Evolutionary conservation across 1,140 invertebrate species (phyloP).

Genomic region (Drosophila equinoxialis): DNA sequence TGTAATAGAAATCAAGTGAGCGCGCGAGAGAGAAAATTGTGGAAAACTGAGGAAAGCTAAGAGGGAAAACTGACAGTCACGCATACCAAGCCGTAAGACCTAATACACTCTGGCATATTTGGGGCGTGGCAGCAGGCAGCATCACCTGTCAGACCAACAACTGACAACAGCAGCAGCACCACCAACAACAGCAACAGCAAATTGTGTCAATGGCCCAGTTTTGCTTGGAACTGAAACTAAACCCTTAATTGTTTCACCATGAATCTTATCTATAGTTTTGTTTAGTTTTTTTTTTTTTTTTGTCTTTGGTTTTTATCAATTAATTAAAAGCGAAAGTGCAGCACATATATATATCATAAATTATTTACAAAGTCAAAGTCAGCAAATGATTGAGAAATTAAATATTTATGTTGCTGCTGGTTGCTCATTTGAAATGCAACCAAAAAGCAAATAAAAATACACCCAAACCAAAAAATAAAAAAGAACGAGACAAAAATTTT

Average conservation of each 20-base stretch:
- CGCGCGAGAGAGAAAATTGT: conserved; percentile 35
- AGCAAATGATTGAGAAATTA: conserved; percentile 49
- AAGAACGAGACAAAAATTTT: conserved; percentile 54
- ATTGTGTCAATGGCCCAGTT: conserved; percentile 14
- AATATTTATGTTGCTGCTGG: conserved; percentile 56
- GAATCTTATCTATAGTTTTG: conserved; percentile 60
- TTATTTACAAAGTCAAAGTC: conserved; percentile 12
- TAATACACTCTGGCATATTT: conserved; percentile 58
- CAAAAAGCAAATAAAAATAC: conserved; percentile 20
- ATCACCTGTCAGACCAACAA: conserved; percentile 24
- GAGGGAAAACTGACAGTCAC: conserved; percentile 37
- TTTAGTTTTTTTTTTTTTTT: conserved; percentile 27
- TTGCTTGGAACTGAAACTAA: conserved; percentile 39
- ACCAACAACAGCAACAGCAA: conserved; percentile 12
- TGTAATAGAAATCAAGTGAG: conserved; percentile 60
- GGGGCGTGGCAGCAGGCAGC: conserved; percentile 43
- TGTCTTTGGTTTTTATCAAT: conserved; percentile 51
- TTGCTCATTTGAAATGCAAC: conserved; percentile 71
- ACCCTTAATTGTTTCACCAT: conserved; percentile 32
- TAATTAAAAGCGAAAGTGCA: conserved; percentile 71
- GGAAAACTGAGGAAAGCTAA: conserved; percentile 33
- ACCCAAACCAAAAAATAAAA: not conserved
- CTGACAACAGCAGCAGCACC: conserved; percentile 14
- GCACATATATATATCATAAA: conserved; percentile 1
- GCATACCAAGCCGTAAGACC: conserved; percentile 27